These are phyloP conservation scores for Lutjanus erythropterus DNA, from an alignment of 2,113 vertebrate species.

Conservation along the genomic window DNA sequence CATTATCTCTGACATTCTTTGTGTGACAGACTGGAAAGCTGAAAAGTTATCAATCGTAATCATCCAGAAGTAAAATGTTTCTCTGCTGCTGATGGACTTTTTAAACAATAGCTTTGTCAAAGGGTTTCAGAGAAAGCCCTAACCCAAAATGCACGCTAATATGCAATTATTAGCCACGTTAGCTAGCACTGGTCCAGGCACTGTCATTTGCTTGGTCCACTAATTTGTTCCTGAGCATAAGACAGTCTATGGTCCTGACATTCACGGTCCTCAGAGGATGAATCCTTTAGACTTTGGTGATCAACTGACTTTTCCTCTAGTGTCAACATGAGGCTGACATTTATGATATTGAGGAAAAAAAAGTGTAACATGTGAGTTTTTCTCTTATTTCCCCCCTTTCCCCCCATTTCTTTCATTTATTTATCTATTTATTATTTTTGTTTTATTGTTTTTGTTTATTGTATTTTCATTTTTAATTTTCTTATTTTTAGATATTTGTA, in stretches of 20 bases:
- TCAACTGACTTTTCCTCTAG: background rate
- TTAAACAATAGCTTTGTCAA: background rate
- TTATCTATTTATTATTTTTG: no score
- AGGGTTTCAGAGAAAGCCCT: background rate
- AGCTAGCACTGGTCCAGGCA: background rate
- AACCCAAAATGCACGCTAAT: background rate
- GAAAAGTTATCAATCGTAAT: conserved; percentile 56
- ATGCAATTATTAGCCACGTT: background rate
- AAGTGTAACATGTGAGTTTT: no score
- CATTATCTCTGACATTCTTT: conserved; percentile 29
- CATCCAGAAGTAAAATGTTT: conserved; percentile 44
- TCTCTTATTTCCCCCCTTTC: no score
- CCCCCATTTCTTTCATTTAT: no score
- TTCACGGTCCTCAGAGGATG: background rate
- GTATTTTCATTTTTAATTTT: no score
- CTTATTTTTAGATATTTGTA: no score
- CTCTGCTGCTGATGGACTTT: conserved; percentile 11
- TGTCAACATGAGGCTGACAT: background rate
- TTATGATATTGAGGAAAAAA: background rate
- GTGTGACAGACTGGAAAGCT: conserved; percentile 50
- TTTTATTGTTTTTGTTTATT: no score
- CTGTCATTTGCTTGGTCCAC: background rate
- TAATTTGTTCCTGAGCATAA: background rate
- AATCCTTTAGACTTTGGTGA: background rate
- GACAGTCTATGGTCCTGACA: background rate